These are phyloP conservation scores for Pangasius mekongensis DNA, from an alignment of 2,797 vertebrate species.

Conservation along the genomic window DNA sequence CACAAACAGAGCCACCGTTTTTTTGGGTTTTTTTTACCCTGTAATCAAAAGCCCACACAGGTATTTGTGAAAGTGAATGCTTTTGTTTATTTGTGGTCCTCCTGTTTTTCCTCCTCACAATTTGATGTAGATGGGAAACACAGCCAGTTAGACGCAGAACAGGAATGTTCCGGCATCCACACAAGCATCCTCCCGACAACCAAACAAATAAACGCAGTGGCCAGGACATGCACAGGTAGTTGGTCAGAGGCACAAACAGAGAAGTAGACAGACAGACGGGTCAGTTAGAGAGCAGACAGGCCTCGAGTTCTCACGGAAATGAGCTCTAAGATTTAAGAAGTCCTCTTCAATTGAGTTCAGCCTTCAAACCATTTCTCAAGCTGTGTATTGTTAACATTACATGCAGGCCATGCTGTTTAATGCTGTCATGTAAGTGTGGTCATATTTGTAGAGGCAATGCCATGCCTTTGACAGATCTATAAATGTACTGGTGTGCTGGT, in stretches of 20 bases:
- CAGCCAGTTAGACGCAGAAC: constrained; percentile 44
- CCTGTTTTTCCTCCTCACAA: constrained; percentile 24
- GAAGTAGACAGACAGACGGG: constrained; percentile 6
- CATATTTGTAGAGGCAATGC: constrained; percentile 53
- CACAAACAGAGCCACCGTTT: not conserved
- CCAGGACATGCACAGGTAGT: constrained; percentile 13
- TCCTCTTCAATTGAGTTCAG: not conserved
- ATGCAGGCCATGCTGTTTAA: constrained; percentile 24
- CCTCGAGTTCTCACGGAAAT: not conserved
- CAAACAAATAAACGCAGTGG: constrained; percentile 36
- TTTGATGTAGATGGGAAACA: constrained; percentile 39
- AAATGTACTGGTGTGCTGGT: constrained; percentile 62
- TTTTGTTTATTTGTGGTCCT: constrained; percentile 54
- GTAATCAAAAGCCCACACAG: constrained; percentile 46
- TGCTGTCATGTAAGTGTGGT: not conserved
- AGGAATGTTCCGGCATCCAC: constrained; percentile 49
- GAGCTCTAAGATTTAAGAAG: not conserved
- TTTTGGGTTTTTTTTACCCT: not conserved
- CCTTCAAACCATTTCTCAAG: not conserved
- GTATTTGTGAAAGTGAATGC: constrained; percentile 43
- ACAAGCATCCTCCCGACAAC: constrained; percentile 47
- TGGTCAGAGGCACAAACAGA: not conserved
- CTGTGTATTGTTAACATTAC: not conserved
- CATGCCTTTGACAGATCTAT: constrained; percentile 62
- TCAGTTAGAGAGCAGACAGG: constrained; percentile 15